Evolutionary conservation across 2,888 invertebrate species (phyloP).

Genomic region (Polylopha cassiicola): DNA sequence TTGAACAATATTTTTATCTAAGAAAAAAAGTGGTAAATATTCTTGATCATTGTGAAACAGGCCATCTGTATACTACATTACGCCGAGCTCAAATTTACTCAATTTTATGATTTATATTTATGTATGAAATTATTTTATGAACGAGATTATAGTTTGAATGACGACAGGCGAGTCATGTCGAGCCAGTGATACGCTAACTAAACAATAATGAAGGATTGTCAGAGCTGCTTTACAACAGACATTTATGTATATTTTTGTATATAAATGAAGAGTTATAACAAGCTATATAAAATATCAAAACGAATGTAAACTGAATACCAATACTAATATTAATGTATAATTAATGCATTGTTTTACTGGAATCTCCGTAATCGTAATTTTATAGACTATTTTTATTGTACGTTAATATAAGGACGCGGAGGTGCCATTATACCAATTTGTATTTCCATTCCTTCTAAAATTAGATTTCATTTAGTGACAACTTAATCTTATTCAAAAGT

Average conservation of each 20-base stretch:
- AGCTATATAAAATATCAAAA: slow-evolving; percentile 63
- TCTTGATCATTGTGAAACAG: too few relatives aligned
- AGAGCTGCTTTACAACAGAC: slow-evolving; percentile 43
- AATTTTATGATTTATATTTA: slow-evolving; percentile 14
- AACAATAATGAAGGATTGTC: slow-evolving; percentile 35
- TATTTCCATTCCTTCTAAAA: slow-evolving; percentile 51
- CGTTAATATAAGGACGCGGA: slow-evolving; percentile 65
- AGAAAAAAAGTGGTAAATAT: too few relatives aligned
- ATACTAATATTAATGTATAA: slow-evolving; percentile 52
- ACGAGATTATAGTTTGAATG: slow-evolving; percentile 11
- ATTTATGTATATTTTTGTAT: slow-evolving; percentile 75
- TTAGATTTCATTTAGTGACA: slow-evolving; percentile 21
- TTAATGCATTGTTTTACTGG: slow-evolving; percentile 61
- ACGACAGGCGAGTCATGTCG: slow-evolving; percentile 26
- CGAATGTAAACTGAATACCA: slow-evolving; percentile 43
- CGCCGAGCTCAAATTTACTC: slow-evolving; percentile 17
- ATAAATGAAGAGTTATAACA: slow-evolving; percentile 65
- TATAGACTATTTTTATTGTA: slow-evolving; percentile 66
- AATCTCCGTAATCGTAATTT: slow-evolving; percentile 70
- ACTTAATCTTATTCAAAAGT: slow-evolving; percentile 15
- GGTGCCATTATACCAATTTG: slow-evolving; percentile 73
- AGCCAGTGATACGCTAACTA: slow-evolving; percentile 44
- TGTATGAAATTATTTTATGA: slow-evolving; percentile 9
- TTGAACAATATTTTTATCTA: too few relatives aligned
- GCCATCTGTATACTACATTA: slow-evolving; percentile 11